Evolutionary conservation across 1,140 invertebrate genomes (phyloP), one percentile per base, ranked within the genome.

Genomic region (Drosophila subobscura): DNA sequence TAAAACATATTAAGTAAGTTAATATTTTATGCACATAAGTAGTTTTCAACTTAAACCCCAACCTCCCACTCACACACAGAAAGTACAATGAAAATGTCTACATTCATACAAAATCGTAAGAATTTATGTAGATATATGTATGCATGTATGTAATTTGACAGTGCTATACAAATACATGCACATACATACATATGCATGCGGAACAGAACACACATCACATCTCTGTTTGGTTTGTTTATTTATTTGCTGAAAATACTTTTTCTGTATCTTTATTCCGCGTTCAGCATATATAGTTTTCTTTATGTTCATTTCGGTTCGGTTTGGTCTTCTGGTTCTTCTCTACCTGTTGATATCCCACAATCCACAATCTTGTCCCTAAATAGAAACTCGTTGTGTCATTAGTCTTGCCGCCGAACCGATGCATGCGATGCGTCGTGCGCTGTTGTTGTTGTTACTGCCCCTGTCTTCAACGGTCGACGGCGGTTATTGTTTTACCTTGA

Each of bases 341-440:
- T 86, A 86, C 81, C 81, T 86, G 81, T 86, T 88, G 83, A 86
- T 88, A 81, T 78, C 66, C 78, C 77, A 77, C 71, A 88, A 88
- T 88, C 78, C 77, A 77, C 74, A 86, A 88, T 88, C 80, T 71
- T 49, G 56, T 88, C 71, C 71, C 57, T 83, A 88, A 88, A 86
- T 88, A 88, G 81, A 86, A 88, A 86, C 78, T 86, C 83, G 83
- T 79, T 84, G 78, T 79, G 77, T 86, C 77, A 88, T 81, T 81
- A 86, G 70, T 86, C 61, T 77, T 84, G 44, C 71, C 51, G 52
- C 52, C 57, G 41, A 20, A 49, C 29, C 63, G 64, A 57, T 58
- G 54, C 25, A 25, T 41, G 20, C 29, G 14, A 25, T 53, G 16
- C 29, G 14, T 33, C 27, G 42, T 72, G 47, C 29, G 25, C 29